A percentile compares a stretch with the other conserved stretches of the same genome.
Conservation (phyloP, 2,113 vertebrate species). For the Chloropsis hardwickii region DNA sequence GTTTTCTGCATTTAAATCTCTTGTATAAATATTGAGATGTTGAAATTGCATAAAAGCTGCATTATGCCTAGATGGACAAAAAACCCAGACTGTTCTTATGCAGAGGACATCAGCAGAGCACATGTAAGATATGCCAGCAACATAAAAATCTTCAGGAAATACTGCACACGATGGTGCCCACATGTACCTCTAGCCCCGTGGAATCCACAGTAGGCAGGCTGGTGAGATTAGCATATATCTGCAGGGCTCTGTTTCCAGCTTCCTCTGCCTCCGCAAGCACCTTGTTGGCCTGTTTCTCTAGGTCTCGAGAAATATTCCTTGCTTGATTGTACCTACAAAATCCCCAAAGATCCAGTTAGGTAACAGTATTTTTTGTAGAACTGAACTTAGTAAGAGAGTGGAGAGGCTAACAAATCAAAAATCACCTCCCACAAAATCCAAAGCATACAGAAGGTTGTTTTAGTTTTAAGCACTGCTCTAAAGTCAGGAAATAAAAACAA, state of each 20-base stretch:
- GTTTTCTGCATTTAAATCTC: neutral
- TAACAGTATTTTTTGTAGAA: neutral
- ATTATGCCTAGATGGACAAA: neutral
- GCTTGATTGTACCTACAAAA: constrained; percentile 86
- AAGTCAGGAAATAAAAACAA: neutral
- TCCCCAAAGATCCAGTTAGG: neutral
- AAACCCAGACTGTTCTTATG: neutral
- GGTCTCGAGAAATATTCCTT: constrained; percentile 87
- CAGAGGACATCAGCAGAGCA: neutral
- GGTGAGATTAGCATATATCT: constrained; percentile 91
- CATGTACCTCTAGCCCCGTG: constrained; percentile 80
- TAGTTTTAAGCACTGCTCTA: neutral
- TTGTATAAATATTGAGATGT: neutral
- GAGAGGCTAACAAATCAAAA: neutral
- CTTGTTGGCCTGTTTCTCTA: constrained; percentile 89
- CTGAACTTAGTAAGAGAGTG: neutral
- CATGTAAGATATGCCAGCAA: neutral
- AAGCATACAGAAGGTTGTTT: neutral
- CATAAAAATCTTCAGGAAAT: neutral
- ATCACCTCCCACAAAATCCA: neutral
- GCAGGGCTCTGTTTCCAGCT: constrained; percentile 85
- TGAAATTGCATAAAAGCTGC: neutral
- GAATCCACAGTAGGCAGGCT: constrained; percentile 83
- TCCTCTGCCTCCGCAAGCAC: constrained; percentile 87
- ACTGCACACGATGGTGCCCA: neutral